A percentile compares a stretch with the other conserved stretches of the same genome.
Evolutionary conservation across 2,113 vertebrate genomes (phyloP).

Genomic region (Penelope pileata): DNA sequence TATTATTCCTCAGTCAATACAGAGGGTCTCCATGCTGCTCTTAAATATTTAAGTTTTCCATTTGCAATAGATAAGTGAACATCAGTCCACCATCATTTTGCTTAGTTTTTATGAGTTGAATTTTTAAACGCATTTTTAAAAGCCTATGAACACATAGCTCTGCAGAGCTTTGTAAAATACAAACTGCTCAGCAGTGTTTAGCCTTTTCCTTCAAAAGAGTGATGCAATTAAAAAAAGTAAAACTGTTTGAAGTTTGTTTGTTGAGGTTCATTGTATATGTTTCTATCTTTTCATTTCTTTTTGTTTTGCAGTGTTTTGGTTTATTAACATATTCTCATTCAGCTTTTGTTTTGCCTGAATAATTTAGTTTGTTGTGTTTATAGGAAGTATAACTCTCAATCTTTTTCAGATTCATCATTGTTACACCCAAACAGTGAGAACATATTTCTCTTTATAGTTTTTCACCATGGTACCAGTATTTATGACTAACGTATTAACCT

Average conservation of each 20-base stretch:
- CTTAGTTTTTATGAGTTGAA: not conserved
- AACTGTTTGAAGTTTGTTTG: not conserved
- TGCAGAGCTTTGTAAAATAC: not conserved
- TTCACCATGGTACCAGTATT: not conserved
- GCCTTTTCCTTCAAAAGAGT: not conserved
- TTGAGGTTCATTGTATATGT: not conserved
- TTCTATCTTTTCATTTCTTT: not conserved
- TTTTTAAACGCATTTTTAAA: not conserved
- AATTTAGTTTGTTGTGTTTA: not conserved
- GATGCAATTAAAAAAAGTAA: not conserved
- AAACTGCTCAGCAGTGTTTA: not conserved
- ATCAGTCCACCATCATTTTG: not conserved
- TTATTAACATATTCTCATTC: not conserved
- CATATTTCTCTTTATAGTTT: not conserved
- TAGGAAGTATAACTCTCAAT: not conserved
- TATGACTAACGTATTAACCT: not conserved
- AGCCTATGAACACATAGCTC: not conserved
- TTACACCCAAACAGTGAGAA: not conserved
- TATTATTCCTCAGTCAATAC: not conserved
- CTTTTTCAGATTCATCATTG: not conserved
- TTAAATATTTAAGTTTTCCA: not conserved
- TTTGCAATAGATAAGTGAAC: not conserved
- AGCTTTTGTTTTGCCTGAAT: not conserved
- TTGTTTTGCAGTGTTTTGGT: not conserved
- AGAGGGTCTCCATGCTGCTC: not conserved